Percentiles rank a stretch among this genome's conserved stretches.
Conservation (phyloP, 1,140 invertebrate genomes). For the Centruroides vittatus region DNA sequence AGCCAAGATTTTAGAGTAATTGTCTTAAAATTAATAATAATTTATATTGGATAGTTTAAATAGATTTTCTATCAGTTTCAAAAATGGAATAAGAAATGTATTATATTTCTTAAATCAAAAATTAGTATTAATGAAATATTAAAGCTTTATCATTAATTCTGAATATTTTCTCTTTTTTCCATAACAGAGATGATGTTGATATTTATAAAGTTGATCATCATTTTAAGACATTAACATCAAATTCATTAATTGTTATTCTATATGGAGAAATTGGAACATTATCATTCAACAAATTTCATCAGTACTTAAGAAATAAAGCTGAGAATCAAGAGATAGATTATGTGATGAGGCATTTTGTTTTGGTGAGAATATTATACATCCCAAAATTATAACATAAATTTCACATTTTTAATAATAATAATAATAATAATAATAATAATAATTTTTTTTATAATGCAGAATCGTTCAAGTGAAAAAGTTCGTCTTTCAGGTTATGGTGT, state of each 20-base stretch:
- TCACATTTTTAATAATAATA: neutral
- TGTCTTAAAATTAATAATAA: no score
- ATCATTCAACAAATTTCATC: constrained; percentile 58
- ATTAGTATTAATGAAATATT: no score
- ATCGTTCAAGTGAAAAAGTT: constrained; percentile 41
- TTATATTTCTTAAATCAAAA: no score
- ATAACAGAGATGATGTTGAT: constrained; percentile 27
- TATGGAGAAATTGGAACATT: constrained; percentile 72
- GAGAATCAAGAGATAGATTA: constrained; percentile 61
- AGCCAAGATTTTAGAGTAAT: no score
- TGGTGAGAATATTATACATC: constrained; percentile 32
- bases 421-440: no score
- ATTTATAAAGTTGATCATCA: constrained; percentile 72
- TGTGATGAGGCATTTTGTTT: constrained; percentile 68
- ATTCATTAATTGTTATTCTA: constrained; percentile 50
- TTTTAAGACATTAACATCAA: constrained; percentile 31
- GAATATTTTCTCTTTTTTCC: no score
- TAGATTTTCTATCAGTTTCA: no score
- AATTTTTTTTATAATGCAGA: constrained; percentile 28
- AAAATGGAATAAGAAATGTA: no score
- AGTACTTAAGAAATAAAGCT: constrained; percentile 48
- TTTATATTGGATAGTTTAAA: no score
- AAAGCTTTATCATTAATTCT: no score
- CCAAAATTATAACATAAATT: neutral
- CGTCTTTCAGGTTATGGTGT: constrained; percentile 93